Evolutionary conservation across 2,888 invertebrate genomes (phyloP).

Genomic region (Tuta absoluta): DNA sequence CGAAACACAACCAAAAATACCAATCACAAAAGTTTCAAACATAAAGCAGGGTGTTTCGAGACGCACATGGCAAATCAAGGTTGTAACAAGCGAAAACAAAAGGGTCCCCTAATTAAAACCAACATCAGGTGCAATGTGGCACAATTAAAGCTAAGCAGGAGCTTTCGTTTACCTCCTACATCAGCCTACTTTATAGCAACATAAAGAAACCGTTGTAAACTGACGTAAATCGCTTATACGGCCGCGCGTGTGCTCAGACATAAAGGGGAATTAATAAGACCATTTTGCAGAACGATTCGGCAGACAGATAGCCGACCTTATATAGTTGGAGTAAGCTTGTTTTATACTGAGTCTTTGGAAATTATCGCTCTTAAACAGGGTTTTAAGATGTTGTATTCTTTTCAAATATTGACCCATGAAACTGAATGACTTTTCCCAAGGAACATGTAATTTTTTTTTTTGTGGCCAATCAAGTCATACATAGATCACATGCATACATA

Average conservation of each 20-base stretch:
- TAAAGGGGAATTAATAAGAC: conserved; percentile 79
- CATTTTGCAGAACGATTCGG: conserved; percentile 68
- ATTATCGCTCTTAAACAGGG: not conserved
- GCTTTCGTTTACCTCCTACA: conserved; percentile 44
- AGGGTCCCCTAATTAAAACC: conserved; percentile 44
- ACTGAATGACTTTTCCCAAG: too few species aligned
- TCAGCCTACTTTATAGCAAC: conserved; percentile 69
- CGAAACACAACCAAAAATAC: not conserved
- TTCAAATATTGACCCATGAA: too few species aligned
- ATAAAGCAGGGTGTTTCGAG: not conserved
- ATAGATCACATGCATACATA: too few species aligned
- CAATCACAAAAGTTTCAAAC: not conserved
- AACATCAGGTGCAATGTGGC: conserved; percentile 64
- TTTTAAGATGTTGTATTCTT: not conserved
- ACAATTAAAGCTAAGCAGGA: conserved; percentile 64
- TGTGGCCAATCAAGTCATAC: too few species aligned
- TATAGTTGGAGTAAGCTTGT: conserved; percentile 48
- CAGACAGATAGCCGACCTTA: conserved; percentile 60
- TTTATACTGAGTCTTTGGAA: conserved; percentile 40
- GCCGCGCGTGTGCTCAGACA: conserved; percentile 64
- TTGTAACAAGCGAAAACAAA: conserved; percentile 37
- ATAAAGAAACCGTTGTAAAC: conserved; percentile 77
- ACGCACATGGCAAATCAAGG: not conserved
- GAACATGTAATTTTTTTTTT: too few species aligned
- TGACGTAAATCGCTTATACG: conserved; percentile 68